phyloP scores from a whole-genome alignment of 2,797 vertebrate genomes.

The Nasua narica region DNA sequence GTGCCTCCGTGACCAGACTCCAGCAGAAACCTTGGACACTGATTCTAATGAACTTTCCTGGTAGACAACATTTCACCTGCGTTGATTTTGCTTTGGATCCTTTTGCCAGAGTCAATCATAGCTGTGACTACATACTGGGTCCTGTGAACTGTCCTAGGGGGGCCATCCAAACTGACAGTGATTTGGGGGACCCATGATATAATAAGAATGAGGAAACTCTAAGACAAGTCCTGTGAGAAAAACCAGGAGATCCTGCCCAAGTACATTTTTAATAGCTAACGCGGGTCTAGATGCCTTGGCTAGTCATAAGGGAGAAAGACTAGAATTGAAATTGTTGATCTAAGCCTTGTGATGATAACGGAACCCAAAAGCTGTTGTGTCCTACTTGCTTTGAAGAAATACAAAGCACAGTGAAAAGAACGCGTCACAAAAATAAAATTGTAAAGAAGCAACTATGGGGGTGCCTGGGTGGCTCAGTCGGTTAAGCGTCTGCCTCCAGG shows the following conservation, averaged over 20 bases:
- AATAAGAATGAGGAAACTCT: not conserved
- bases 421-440: not conserved
- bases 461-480: too few species aligned
- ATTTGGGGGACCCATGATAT: not conserved
- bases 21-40: not conserved
- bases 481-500: too few species aligned
- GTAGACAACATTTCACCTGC: not conserved
- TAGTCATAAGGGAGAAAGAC: not conserved
- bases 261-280: not conserved
- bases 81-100: not conserved
- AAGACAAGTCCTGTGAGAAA: not conserved
- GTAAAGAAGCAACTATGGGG: not conserved
- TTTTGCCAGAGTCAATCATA: not conserved
- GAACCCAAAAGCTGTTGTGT: not conserved
- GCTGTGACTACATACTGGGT: not conserved
- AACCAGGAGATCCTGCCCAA: not conserved
- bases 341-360: not conserved
- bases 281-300: not conserved
- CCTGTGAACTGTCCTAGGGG: not conserved
- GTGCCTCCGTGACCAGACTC: not conserved
- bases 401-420: not conserved
- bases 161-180: not conserved
- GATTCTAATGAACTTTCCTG: not conserved
- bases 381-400: not conserved
- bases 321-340: not conserved